Percentiles rank a stretch among this genome's conserved stretches.
These are phyloP conservation scores for Mesorhabditis sp. DNA, from an alignment of 2,888 invertebrate genomes.

Conservation along the genomic window DNA sequence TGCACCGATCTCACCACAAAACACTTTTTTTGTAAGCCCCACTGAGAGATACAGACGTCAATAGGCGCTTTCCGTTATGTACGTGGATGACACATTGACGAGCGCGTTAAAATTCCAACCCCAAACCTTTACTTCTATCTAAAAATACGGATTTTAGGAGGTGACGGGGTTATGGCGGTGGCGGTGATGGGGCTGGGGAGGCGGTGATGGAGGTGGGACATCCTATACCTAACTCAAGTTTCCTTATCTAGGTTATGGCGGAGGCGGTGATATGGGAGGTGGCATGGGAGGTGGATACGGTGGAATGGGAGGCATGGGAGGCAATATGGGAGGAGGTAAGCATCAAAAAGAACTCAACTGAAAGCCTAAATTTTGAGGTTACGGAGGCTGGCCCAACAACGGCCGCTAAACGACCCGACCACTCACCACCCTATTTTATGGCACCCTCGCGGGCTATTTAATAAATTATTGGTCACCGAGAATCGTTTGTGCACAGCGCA, in stretches of 20 bases:
- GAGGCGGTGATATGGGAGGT: slow-evolving; percentile 24
- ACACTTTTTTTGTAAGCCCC: too few species aligned
- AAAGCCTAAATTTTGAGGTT: too few species aligned
- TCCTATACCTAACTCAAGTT: slow-evolving; percentile 5
- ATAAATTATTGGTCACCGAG: slow-evolving; percentile 30
- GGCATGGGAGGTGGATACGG: slow-evolving; percentile 36
- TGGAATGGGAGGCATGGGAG: slow-evolving; percentile 32
- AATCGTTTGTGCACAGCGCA: slow-evolving; percentile 45
- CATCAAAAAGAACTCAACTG: too few species aligned
- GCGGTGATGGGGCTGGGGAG: slow-evolving; percentile 18
- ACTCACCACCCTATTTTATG: too few species aligned
- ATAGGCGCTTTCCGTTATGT: too few species aligned
- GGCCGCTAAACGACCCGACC: too few species aligned
- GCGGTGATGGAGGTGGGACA: slow-evolving; percentile 13
- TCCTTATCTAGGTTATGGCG: slow-evolving; percentile 17
- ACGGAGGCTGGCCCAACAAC: too few species aligned
- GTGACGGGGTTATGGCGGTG: slow-evolving; percentile 19
- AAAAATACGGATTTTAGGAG: slow-evolving; percentile 13
- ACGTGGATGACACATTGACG: too few species aligned
- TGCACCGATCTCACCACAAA: too few species aligned
- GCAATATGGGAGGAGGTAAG: slow-evolving; percentile 23
- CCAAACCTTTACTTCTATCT: too few species aligned
- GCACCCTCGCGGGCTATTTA: not conserved
- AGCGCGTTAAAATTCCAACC: too few species aligned
- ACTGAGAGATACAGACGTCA: too few species aligned